Evolutionary conservation across 2,888 invertebrate genomes (phyloP).

Genomic region (Phragmatobia fuliginosa): DNA sequence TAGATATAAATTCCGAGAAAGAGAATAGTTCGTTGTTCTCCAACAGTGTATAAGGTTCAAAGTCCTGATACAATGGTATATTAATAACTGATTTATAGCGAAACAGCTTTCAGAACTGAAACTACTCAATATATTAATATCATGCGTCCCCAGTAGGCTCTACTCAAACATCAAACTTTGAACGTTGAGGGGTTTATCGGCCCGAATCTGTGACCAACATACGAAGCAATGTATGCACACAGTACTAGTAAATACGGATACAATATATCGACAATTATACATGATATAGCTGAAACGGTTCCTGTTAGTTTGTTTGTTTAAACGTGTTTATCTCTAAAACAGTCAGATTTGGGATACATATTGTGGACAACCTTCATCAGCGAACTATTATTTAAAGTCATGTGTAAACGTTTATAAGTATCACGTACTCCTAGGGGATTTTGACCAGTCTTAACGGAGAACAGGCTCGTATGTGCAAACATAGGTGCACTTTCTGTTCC

Average conservation of each 20-base stretch:
- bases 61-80: neutral
- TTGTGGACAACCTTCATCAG: no score
- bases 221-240: neutral
- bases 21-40: neutral
- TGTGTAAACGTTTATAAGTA: no score
- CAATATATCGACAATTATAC: neutral
- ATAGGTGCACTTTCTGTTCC: no score
- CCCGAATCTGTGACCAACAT: neutral
- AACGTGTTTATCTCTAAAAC: neutral
- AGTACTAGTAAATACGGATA: neutral
- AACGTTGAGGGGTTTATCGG: constrained; percentile 7
- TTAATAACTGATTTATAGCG: neutral
- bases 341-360: neutral
- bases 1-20: neutral
- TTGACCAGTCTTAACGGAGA: no score
- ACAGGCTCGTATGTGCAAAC: no score
- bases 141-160: neutral
- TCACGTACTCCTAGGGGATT: no score
- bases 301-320: neutral
- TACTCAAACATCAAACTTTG: constrained; percentile 15
- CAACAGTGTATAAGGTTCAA: neutral
- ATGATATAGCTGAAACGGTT: neutral
- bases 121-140: constrained; percentile 12
- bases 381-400: no score
- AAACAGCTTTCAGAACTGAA: neutral